phyloP scores from a whole-genome alignment of 2,113 vertebrate genomes.

The Myiopsitta monachus region DNA sequence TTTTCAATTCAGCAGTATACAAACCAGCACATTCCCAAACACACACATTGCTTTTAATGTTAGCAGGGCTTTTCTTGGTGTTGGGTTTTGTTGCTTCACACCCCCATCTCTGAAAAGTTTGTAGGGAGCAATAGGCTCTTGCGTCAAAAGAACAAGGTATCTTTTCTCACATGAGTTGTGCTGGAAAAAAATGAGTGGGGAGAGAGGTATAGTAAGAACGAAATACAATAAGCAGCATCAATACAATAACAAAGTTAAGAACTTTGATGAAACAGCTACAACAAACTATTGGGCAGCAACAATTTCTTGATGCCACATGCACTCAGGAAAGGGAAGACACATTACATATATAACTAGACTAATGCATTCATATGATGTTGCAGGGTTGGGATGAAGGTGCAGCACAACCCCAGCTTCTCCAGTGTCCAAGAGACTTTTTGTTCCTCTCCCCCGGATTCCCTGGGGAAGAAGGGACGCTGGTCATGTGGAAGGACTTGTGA shows the following conservation, averaged over 20 bases:
- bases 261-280: neutral
- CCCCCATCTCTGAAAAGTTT: neutral
- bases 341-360: neutral
- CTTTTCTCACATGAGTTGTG: neutral
- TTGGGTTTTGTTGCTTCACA: neutral
- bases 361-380: rapidly evolving
- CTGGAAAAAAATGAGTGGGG: neutral
- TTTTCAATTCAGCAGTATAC: neutral
- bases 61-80: neutral
- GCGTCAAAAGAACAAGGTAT: neutral
- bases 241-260: neutral
- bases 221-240: neutral
- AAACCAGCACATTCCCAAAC: neutral
- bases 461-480: neutral
- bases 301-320: neutral
- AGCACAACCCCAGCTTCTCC: neutral
- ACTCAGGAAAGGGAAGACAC: neutral
- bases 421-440: neutral
- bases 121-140: neutral
- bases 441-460: neutral
- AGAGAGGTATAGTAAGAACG: neutral
- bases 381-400: neutral
- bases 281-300: neutral
- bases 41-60: neutral
- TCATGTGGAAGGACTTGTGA: neutral